Percentiles rank a stretch among this genome's conserved stretches.
These are phyloP conservation scores for Chrysomela aeneicollis DNA, from an alignment of 2,888 invertebrate species.

Conservation along the genomic window DNA sequence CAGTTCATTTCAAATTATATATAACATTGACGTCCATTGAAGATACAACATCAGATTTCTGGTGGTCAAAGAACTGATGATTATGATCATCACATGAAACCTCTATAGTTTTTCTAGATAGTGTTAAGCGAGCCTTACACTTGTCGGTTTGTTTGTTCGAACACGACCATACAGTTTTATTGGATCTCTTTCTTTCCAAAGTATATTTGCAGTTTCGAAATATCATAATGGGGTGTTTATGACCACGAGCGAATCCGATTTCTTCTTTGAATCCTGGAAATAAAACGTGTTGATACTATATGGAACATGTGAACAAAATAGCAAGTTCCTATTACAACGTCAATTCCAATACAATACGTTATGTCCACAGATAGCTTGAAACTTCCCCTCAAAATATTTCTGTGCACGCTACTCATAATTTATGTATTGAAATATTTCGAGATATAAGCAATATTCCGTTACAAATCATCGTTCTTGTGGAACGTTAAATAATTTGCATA, in stretches of 20 bases:
- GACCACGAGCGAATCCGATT: conserved; percentile 15
- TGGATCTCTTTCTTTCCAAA: conserved; percentile 37
- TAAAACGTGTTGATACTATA: neutral
- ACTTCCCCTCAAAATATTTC: no score
- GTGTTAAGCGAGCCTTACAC: conserved; percentile 42
- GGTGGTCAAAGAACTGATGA: conserved; percentile 6
- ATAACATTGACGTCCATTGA: conserved; percentile 18
- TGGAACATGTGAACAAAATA: neutral
- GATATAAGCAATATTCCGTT: no score
- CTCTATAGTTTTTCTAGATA: conserved; percentile 35
- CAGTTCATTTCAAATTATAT: neutral
- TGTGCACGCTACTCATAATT: no score
- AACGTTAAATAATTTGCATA: no score
- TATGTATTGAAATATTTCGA: no score
- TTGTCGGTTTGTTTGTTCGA: conserved; percentile 34
- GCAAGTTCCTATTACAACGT: neutral
- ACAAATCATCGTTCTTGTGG: no score
- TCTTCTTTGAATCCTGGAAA: neutral
- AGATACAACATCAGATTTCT: neutral
- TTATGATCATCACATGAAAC: conserved; percentile 36
- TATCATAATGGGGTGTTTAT: conserved; percentile 41
- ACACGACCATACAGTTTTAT: conserved; percentile 44
- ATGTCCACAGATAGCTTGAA: no score
- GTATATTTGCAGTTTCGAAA: conserved; percentile 40
- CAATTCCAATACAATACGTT: no score